A percentile compares a stretch with the other conserved stretches of the same genome.
These are phyloP conservation scores for Tympanuchus pallidicinctus DNA, from an alignment of 2,113 vertebrate genomes.

Conservation along the genomic window DNA sequence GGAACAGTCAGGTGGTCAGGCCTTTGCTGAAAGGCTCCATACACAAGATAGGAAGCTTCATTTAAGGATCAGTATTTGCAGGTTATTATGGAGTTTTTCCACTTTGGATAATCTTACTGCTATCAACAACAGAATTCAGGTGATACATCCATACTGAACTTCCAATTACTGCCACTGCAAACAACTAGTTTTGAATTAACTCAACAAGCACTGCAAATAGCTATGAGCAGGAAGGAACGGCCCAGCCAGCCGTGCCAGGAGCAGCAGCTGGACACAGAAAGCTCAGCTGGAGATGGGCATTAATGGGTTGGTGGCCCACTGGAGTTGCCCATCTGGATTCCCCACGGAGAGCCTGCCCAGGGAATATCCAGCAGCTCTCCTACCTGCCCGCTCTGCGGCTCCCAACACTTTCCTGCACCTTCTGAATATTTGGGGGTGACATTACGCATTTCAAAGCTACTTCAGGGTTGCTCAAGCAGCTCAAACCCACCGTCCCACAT, in stretches of 20 bases:
- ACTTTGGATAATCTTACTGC: not conserved
- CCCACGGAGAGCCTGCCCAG: not conserved
- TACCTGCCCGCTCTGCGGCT: not conserved
- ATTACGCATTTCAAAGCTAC: not conserved
- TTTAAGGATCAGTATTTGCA: not conserved
- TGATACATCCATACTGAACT: accelerated
- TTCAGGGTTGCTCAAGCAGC: not conserved
- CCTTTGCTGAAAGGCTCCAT: not conserved
- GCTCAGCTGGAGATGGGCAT: not conserved
- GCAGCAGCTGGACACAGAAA: not conserved
- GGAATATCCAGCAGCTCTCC: not conserved
- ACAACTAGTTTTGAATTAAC: not conserved
- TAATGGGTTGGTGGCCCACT: no score
- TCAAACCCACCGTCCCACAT: not conserved
- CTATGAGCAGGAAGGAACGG: not conserved
- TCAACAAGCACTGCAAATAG: not conserved
- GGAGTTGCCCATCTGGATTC: not conserved
- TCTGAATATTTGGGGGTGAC: not conserved
- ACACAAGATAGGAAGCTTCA: not conserved
- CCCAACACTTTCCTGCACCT: not conserved
- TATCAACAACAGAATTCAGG: not conserved
- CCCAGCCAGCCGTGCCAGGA: not conserved
- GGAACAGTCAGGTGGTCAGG: accelerated
- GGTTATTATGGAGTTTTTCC: not conserved
- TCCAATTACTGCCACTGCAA: not conserved